Evolutionary conservation across 2,113 vertebrate species (phyloP).

Genomic region (Neolamprologus variostigma): DNA sequence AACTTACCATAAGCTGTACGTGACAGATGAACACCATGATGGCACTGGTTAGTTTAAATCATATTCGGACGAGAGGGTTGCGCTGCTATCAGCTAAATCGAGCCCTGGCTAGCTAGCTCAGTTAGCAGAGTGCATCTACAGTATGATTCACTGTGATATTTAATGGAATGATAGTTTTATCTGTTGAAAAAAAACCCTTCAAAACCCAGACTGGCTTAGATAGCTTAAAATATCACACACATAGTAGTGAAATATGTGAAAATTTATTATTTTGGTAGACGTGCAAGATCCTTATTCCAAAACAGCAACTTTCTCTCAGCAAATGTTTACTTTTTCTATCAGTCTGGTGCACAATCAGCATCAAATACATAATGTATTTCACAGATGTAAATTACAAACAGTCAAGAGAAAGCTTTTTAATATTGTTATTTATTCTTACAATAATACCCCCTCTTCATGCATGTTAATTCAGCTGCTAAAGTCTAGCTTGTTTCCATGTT

Average conservation of each 20-base stretch:
- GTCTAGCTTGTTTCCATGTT: background rate
- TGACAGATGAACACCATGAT: background rate
- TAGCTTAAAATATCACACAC: background rate
- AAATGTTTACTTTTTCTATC: background rate
- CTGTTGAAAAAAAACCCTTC: fast-evolving
- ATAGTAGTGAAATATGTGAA: fast-evolving
- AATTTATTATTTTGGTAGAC: fast-evolving
- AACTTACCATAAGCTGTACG: background rate
- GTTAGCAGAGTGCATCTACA: background rate
- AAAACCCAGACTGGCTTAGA: background rate
- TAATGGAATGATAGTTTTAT: background rate
- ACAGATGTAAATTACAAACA: background rate
- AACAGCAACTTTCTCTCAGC: background rate
- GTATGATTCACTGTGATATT: background rate
- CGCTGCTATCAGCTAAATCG: fast-evolving
- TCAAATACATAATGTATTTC: background rate
- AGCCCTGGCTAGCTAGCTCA: background rate
- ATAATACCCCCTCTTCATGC: background rate
- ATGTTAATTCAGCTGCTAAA: background rate
- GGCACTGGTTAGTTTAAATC: background rate
- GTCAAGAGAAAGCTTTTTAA: background rate
- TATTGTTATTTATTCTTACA: background rate
- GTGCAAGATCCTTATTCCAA: background rate
- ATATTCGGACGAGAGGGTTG: background rate
- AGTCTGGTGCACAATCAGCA: background rate